phyloP scores from a whole-genome alignment of 2,113 vertebrate genomes.

The Engraulis encrasicolus region DNA sequence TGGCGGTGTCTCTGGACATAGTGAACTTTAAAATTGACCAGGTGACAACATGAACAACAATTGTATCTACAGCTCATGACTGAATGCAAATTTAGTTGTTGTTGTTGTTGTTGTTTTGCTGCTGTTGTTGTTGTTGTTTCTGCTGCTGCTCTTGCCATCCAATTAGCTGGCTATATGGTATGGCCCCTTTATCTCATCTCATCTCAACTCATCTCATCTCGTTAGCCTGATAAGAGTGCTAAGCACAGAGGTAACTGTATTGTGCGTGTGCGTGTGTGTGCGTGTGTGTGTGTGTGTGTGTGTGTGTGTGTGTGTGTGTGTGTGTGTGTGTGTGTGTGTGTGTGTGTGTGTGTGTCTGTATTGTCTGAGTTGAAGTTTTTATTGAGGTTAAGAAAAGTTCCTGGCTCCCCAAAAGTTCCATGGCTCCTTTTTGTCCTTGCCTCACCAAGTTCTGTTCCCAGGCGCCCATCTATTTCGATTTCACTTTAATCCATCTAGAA shows the following conservation, averaged over 20 bases:
- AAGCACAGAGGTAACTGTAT: background rate
- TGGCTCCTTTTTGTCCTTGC: background rate
- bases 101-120: background rate
- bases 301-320: no score
- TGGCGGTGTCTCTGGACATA: background rate
- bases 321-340: no score
- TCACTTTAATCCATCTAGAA: constrained; percentile 20
- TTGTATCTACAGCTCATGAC: background rate
- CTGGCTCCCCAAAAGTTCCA: background rate
- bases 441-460: background rate
- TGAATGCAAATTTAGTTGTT: background rate
- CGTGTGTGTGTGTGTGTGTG: no score
- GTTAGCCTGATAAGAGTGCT: background rate
- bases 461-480: background rate
- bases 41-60: background rate
- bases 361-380: background rate
- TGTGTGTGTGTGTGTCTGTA: background rate
- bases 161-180: background rate
- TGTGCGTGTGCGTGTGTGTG: no score
- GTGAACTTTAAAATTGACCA: background rate
- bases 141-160: background rate
- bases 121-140: background rate
- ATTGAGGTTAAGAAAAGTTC: background rate
- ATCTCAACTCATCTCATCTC: background rate
- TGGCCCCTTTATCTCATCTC: no score